Base-by-base conservation (phyloP, 1,140 invertebrate genomes). In the honey bee (Apis mellifera) region DNA sequence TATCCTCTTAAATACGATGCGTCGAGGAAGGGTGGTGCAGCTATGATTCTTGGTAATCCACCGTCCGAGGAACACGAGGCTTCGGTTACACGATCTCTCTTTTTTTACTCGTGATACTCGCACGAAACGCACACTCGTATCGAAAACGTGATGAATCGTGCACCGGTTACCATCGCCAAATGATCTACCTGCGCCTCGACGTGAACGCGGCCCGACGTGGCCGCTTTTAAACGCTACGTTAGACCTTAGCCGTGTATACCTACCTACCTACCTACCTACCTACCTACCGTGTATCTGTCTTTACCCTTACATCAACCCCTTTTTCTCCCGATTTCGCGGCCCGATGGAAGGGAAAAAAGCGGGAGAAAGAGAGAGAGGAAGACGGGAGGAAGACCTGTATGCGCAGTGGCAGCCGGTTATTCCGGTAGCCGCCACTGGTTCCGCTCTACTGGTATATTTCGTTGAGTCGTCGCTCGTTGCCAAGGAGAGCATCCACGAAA, bases 341-440 rank as follows among this genome's bases (percentile, higher is more conserved):
- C n/a, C 60, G 12, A 69, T 48, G 64, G 13, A 57, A 78, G n/a
- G n/a, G 13, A 57, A 78, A 42, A 21, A 50, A 50, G 55, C 5
- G 32, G 7, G 32, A 42, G 7, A 15, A 69, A 23, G 32, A n/a
- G 19, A 26, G 32, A 11, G 23, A 17, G 26, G 68, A 50, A 71
- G n/a, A 62, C 19, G 59, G 23, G 9, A 84, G 76, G 68, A 78
- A 80, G 85, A 91, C 89, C 85, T 87, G 90, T 83, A 84, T 83
- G 89, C 78, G 80, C 75, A 70, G 78, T 52, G 85, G 78, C 48
- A 86, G 85, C 89, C 87, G 90, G 89, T 91, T 91, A 90, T 92
- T 87, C 90, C 86, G 79, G 90, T 90, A 86, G 62, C 78, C 68
- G 84, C 70, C 74, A 74, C 26, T 68, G 73, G 86, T 89, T 88